A percentile compares a stretch with the other conserved stretches of the same genome.
Evolutionary conservation across 1,140 invertebrate genomes (phyloP).

Genomic region (Papilio polyxenes): DNA sequence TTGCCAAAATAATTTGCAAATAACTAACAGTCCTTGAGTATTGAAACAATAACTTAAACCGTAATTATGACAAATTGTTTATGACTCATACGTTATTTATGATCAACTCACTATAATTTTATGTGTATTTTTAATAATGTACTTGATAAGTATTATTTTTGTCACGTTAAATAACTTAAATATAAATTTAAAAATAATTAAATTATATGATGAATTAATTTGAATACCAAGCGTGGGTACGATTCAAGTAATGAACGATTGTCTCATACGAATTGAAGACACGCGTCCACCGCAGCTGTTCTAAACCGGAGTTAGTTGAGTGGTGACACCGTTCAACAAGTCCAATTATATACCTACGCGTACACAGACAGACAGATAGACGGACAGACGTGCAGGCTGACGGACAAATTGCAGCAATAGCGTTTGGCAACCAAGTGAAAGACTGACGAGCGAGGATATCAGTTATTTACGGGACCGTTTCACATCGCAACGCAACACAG

Average conservation of each 20-base stretch:
- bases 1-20: conserved; percentile 37
- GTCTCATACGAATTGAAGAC: conserved; percentile 2
- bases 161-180: background rate
- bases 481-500: conserved; percentile 12
- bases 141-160: background rate
- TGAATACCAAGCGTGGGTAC: background rate
- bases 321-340: conserved; percentile 45
- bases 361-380: conserved; percentile 49
- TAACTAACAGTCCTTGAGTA: background rate
- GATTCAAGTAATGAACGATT: background rate
- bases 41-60: conserved; percentile 29
- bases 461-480: conserved; percentile 51
- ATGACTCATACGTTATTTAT: background rate
- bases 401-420: conserved; percentile 54
- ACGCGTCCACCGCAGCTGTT: conserved; percentile 12
- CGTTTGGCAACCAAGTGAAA: conserved; percentile 46
- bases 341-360: conserved; percentile 55
- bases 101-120: background rate
- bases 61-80: conserved; percentile 35
- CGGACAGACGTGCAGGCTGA: conserved; percentile 53
- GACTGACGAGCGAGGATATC: conserved; percentile 38
- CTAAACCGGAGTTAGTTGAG: conserved; percentile 37
- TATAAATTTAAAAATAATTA: background rate
- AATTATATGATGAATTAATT: background rate
- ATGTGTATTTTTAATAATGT: background rate